These are phyloP conservation scores for Falco rusticolus DNA, from an alignment of 2,797 vertebrate genomes.

Conservation along the genomic window DNA sequence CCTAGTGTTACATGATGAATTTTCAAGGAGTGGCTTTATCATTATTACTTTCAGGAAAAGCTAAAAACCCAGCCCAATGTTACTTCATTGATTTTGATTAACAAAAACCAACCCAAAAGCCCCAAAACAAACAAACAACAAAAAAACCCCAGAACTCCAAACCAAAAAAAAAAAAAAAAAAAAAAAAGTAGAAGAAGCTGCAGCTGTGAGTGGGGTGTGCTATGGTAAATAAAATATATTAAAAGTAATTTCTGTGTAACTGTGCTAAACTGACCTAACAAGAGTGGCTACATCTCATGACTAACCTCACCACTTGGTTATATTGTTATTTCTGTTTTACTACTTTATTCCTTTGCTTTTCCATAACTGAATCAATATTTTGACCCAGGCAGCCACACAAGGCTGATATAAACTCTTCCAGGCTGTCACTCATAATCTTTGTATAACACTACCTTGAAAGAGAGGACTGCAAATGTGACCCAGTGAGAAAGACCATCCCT, in stretches of 20 bases:
- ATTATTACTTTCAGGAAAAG: not conserved
- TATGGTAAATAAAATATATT: not conserved
- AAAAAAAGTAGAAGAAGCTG: no score
- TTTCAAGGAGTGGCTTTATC: not conserved
- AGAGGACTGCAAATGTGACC: not conserved
- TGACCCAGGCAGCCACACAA: not conserved
- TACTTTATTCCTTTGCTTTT: not conserved
- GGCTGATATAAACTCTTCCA: not conserved
- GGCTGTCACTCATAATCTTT: not conserved
- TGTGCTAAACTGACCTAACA: not conserved
- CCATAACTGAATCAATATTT: not conserved
- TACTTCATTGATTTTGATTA: not conserved
- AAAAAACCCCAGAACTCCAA: not conserved
- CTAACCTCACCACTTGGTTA: not conserved
- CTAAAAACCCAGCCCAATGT: accelerated
- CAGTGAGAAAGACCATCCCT: not conserved
- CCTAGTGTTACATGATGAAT: not conserved
- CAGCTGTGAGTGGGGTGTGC: not conserved
- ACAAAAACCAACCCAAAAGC: not conserved
- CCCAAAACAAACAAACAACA: not conserved
- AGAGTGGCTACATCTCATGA: not conserved
- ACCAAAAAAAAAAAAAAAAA: no score
- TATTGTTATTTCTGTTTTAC: not conserved
- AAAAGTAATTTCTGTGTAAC: not conserved
- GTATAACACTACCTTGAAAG: not conserved